Conservation (phyloP, 2,888 invertebrate genomes). For the Melolontha melolontha region DNA sequence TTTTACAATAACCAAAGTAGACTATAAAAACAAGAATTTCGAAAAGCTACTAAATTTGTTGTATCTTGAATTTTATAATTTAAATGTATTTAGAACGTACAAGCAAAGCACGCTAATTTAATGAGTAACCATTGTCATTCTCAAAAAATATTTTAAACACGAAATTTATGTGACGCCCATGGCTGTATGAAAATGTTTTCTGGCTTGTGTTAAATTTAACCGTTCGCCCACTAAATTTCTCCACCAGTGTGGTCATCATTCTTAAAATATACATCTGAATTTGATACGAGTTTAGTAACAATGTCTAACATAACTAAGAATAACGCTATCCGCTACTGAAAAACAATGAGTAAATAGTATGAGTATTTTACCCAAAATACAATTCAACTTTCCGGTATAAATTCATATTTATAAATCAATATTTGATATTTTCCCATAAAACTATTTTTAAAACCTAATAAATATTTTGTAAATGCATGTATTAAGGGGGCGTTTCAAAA, state of each 20-base stretch:
- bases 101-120: neutral
- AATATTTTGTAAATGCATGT: too few species aligned
- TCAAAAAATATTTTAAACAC: constrained; percentile 16
- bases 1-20: too few species aligned
- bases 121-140: neutral
- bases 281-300: constrained; percentile 1
- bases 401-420: too few species aligned
- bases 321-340: neutral
- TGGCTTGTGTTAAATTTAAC: constrained; percentile 48
- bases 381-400: too few species aligned
- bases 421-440: too few species aligned
- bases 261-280: constrained; percentile 39
- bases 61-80: too few species aligned
- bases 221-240: constrained; percentile 47
- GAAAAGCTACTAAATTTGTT: too few species aligned
- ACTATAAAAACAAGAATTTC: too few species aligned
- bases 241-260: constrained; percentile 21
- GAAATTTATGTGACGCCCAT: constrained; percentile 32
- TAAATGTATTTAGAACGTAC: neutral
- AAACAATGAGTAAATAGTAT: neutral
- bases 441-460: too few species aligned
- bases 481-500: too few species aligned
- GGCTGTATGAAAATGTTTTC: constrained; percentile 32
- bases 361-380: too few species aligned
- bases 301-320: constrained; percentile 16